Evolutionary conservation across 2,888 invertebrate species (phyloP).

Genomic region (Melanostoma mellinum): DNA sequence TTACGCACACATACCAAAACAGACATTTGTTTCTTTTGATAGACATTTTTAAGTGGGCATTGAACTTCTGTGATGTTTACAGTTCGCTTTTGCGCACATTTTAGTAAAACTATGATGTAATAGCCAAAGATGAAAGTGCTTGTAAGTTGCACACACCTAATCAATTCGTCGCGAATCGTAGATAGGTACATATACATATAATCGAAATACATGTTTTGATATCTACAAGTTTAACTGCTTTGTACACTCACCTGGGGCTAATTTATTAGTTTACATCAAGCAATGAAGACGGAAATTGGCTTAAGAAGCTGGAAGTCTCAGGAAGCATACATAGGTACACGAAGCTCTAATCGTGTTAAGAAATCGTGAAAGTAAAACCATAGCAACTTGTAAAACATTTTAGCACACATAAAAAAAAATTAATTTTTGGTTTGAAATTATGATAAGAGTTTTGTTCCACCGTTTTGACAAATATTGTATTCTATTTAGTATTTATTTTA

Average conservation of each 20-base stretch:
- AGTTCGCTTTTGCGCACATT: too few species aligned
- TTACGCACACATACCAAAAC: too few species aligned
- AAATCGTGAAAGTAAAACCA: conserved; percentile 46
- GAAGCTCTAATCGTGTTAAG: conserved; percentile 12
- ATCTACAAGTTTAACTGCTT: conserved; percentile 49
- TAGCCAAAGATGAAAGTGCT: conserved; percentile 20
- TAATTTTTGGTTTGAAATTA: too few species aligned
- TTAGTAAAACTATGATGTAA: conserved; percentile 5
- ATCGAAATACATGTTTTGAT: conserved; percentile 21
- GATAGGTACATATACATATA: background rate
- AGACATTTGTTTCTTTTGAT: background rate
- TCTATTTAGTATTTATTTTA: too few species aligned
- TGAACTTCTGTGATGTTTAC: conserved; percentile 11
- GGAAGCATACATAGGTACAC: conserved; percentile 28
- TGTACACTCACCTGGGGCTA: conserved; percentile 26
- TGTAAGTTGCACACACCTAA: background rate
- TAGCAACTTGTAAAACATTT: conserved; percentile 3
- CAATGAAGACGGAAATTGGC: conserved; percentile 33
- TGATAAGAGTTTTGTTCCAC: too few species aligned
- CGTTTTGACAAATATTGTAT: too few species aligned
- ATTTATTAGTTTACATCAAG: conserved; percentile 7
- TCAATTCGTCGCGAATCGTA: too few species aligned
- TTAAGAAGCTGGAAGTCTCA: conserved; percentile 31
- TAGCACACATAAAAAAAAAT: background rate
- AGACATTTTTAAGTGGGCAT: conserved; percentile 14